These are phyloP conservation scores for Xestoiulus laeticollis DNA, from an alignment of 2,888 invertebrate genomes.

Conservation along the genomic window DNA sequence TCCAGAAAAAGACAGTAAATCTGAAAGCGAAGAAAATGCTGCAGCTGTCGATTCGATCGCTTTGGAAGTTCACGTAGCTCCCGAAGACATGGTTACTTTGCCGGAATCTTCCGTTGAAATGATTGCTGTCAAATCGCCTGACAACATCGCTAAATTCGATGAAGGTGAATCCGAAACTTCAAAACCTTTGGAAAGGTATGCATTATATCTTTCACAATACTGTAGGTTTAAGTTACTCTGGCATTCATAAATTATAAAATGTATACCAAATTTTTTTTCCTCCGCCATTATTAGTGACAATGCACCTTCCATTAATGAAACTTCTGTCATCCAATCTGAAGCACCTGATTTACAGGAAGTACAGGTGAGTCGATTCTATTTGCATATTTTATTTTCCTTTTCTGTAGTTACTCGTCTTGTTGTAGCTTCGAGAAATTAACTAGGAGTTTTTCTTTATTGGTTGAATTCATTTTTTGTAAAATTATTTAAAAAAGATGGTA, in stretches of 20 bases:
- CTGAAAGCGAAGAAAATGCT: neutral
- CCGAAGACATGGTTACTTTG: neutral
- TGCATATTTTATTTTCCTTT: neutral
- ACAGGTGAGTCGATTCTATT: neutral
- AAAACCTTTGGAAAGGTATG: neutral
- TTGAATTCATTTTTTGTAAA: neutral
- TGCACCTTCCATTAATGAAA: neutral
- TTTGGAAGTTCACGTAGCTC: neutral
- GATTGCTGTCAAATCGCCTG: neutral
- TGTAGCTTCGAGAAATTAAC: too few species aligned
- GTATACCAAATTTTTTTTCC: neutral
- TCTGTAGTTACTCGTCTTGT: too few species aligned
- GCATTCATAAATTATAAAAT: too few species aligned
- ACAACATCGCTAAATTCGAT: neutral
- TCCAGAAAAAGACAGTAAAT: neutral
- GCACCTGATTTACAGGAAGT: neutral
- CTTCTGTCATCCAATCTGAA: neutral
- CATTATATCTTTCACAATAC: neutral
- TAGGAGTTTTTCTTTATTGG: too few species aligned
- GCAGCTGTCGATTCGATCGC: neutral
- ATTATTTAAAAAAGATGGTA: neutral
- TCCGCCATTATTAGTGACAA: neutral
- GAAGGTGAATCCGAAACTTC: neutral
- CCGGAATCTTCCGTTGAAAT: neutral
- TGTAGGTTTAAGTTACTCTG: too few species aligned